phyloP scores from a whole-genome alignment of 2,797 vertebrate genomes.

The Hydrocynus forskahlii region DNA sequence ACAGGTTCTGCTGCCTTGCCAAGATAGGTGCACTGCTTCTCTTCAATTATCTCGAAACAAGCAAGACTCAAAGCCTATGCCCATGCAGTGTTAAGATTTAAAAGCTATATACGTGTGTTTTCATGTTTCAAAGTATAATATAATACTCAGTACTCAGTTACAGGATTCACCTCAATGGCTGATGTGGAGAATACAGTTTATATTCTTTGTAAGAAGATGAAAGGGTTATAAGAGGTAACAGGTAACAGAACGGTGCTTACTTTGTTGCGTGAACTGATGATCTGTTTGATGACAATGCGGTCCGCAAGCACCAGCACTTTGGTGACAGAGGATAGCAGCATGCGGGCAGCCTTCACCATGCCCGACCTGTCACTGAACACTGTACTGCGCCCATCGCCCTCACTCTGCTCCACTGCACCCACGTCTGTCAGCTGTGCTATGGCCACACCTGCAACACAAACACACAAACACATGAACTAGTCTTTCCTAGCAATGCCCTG shows the following conservation, averaged over 20 bases:
- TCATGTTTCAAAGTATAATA: background rate
- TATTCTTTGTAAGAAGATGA: constrained; percentile 23
- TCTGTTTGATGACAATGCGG: constrained; percentile 97
- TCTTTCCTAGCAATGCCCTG: background rate
- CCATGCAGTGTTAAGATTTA: constrained; percentile 56
- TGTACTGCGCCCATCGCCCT: constrained; percentile 81
- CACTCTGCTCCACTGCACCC: constrained; percentile 73
- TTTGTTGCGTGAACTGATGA: constrained; percentile 96
- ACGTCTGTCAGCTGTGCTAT: constrained; percentile 94
- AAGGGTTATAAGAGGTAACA: background rate
- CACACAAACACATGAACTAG: background rate
- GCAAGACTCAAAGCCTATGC: constrained; percentile 51
- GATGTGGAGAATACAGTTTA: constrained; percentile 1
- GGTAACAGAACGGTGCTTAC: constrained; percentile 70
- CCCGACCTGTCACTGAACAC: constrained; percentile 92
- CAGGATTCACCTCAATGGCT: constrained; percentile 35
- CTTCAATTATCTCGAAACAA: constrained; percentile 67
- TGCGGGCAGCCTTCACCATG: constrained; percentile 93
- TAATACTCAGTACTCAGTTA: constrained; percentile 11
- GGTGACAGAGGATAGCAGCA: constrained; percentile 96
- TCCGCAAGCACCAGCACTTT: constrained; percentile 96
- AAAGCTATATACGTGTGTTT: constrained; percentile 23
- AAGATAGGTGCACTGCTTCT: constrained; percentile 65
- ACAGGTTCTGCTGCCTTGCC: constrained; percentile 55
- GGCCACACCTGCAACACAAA: constrained; percentile 82